A percentile compares a stretch with the other conserved stretches of the same genome.
These are phyloP conservation scores for Megaustenia siamemsis DNA, from an alignment of 2,888 invertebrate genomes.

Conservation along the genomic window DNA sequence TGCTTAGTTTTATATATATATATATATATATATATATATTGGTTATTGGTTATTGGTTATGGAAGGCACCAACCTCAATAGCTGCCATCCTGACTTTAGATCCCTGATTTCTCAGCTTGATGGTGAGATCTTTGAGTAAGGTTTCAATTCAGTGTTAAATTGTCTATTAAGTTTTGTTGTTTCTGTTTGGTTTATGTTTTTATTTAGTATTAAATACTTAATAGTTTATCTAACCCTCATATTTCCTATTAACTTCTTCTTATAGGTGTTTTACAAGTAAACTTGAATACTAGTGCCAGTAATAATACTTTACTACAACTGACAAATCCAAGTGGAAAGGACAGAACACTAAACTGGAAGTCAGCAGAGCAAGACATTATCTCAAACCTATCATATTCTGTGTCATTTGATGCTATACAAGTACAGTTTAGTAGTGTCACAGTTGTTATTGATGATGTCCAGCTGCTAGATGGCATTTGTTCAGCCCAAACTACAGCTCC, in stretches of 20 bases:
- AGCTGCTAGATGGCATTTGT: slow-evolving; percentile 59
- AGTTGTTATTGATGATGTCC: slow-evolving; percentile 55
- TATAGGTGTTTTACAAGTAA: slow-evolving; percentile 69
- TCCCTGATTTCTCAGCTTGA: no score
- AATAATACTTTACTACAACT: slow-evolving; percentile 32
- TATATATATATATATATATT: no score
- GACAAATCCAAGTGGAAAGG: slow-evolving; percentile 40
- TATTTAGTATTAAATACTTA: no score
- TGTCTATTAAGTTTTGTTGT: no score
- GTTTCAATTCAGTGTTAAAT: no score
- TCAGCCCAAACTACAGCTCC: slow-evolving; percentile 61
- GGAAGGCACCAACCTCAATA: no score
- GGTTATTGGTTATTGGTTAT: no score
- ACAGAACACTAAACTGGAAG: slow-evolving; percentile 43
- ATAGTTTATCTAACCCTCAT: not conserved
- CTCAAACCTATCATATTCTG: slow-evolving; percentile 58
- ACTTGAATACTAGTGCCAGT: slow-evolving; percentile 51
- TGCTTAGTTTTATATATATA: no score
- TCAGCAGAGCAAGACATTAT: slow-evolving; percentile 57
- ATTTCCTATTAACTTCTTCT: not conserved
- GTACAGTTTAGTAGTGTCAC: not conserved
- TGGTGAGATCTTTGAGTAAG: no score
- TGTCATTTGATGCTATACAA: slow-evolving; percentile 70
- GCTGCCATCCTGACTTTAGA: no score
- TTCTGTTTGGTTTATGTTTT: no score